Conservation (phyloP, 2,797 vertebrate genomes). For the Eutrigla gurnardus region DNA sequence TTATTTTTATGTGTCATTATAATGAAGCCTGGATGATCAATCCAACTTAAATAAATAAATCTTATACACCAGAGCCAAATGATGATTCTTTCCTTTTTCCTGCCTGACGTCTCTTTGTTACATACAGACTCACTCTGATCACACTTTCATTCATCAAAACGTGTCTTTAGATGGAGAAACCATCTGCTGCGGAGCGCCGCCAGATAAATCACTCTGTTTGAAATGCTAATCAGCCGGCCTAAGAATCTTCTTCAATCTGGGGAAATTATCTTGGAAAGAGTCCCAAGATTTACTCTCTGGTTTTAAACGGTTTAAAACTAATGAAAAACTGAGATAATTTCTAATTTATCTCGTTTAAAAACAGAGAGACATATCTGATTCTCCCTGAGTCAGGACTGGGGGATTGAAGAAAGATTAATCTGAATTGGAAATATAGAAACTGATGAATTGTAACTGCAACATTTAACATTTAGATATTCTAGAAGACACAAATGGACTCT, state of each 20-base stretch:
- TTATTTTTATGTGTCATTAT: not conserved
- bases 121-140: slow-evolving; percentile 14
- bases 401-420: too few relatives aligned
- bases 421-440: not conserved
- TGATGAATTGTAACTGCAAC: not conserved
- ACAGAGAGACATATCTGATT: not conserved
- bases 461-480: not conserved
- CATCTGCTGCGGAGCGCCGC: slow-evolving; percentile 53
- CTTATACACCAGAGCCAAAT: not conserved
- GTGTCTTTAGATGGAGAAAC: slow-evolving; percentile 16
- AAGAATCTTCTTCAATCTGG: slow-evolving; percentile 26
- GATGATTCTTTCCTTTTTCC: not conserved
- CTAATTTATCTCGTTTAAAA: not conserved
- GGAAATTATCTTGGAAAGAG: slow-evolving; percentile 22
- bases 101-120: not conserved
- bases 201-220: slow-evolving; percentile 56
- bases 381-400: not conserved
- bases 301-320: not conserved
- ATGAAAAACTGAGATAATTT: too few relatives aligned
- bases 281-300: not conserved
- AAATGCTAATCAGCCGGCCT: slow-evolving; percentile 51
- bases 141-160: slow-evolving; percentile 23
- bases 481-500: not conserved
- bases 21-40: not conserved
- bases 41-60: not conserved